Evolutionary conservation across 2,888 invertebrate genomes (phyloP), one percentile per base, ranked within the genome.

Genomic region (Pseudococcus jackbeardsleyi): DNA sequence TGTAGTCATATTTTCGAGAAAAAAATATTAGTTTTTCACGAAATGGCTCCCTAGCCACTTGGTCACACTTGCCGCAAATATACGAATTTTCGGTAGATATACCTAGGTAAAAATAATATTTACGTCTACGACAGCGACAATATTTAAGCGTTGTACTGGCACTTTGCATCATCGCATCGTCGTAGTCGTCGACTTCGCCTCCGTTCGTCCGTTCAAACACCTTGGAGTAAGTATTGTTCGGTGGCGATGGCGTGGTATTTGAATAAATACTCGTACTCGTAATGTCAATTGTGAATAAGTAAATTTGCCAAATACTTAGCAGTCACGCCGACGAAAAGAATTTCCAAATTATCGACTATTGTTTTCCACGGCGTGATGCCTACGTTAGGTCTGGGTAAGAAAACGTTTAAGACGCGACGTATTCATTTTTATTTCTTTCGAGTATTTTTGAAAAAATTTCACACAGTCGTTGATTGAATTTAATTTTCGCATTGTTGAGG

Each of bases 231-330:
- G 46, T 54, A 54, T 54, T n/a, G 54, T 54, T 54, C 54, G 54
- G 54, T n/a, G 54, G n/a, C 54, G 54, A 54, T 8, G 54, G n/a
- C 68, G 68, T 26, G 9, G 22, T 68, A 68, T 68, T 68, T 26
- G 26, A 68, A 68, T 68, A 68, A 54, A 54, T 54, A 54, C 54
- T 54, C 22, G 68, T 68, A 68, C 26, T 68, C 26, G 22, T 68
- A 68, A 68, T 68, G 68, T 68, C 68, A 68, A 68, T 68, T 68
- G 22, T 42, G 42, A 77, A 77, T 77, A 77, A 77, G 77, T 9
- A 77, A 77, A 77, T 77, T 77, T 77, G 77, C 77, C 77, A 77
- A 77, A 77, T 77, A 77, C 42, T 77, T 77, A 42, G 39, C 33
- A 77, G 42, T 77, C 77, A 42, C 77, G 77, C 42, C 17, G 42